Percentiles rank a stretch among this genome's conserved stretches.
phyloP scores from a whole-genome alignment of 2,797 vertebrate species.

The Rhabdomys pumilio region DNA sequence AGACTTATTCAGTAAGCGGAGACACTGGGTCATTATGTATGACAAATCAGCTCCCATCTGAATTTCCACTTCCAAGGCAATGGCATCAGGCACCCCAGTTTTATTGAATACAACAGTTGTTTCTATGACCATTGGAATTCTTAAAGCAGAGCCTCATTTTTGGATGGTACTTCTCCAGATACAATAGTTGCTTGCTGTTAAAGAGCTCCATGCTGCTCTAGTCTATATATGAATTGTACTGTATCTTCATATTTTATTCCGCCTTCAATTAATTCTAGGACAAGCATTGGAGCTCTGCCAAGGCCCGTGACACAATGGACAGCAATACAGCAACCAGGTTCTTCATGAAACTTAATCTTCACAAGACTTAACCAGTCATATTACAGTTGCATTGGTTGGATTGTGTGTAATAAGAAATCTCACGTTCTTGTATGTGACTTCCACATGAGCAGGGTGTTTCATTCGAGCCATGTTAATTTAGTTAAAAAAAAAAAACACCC shows the following conservation, averaged over 20 bases:
- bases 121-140: too few species aligned
- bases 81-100: constrained; percentile 25
- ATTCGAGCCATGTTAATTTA: constrained; percentile 96
- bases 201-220: constrained; percentile 99
- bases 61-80: too few species aligned
- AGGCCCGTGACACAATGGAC: constrained; percentile 99
- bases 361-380: constrained; percentile 97
- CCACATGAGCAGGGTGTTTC: constrained; percentile 99
- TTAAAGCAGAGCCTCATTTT: not conserved
- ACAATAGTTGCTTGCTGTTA: constrained; percentile 99
- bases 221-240: constrained; percentile 97
- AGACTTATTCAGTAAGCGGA: constrained; percentile 85
- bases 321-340: constrained; percentile 98
- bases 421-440: constrained; percentile 92
- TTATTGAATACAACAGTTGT: too few species aligned
- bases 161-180: constrained; percentile 99
- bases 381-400: too few species aligned
- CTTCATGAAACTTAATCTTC: constrained; percentile 98
- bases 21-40: constrained; percentile 75
- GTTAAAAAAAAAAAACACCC: constrained; percentile 86
- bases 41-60: constrained; percentile 76
- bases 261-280: constrained; percentile 98
- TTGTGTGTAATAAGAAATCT: too few species aligned
- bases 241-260: constrained; percentile 99
- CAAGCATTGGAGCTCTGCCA: constrained; percentile 98